Conservation (phyloP, 2,888 invertebrate species). For the Hartigia nigra region DNA sequence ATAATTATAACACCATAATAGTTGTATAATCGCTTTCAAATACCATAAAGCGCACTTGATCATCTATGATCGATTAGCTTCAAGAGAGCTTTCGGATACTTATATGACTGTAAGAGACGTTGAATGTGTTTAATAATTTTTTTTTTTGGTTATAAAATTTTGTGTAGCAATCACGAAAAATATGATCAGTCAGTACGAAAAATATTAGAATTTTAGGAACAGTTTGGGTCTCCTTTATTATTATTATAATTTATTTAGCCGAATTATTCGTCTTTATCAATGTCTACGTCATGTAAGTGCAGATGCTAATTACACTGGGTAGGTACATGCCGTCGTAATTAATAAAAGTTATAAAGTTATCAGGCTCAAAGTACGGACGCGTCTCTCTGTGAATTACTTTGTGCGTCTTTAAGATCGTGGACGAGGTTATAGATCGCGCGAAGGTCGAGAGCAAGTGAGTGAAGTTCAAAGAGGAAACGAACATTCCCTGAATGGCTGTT, state of each 20-base stretch:
- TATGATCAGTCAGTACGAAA: neutral
- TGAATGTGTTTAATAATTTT: neutral
- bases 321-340: neutral
- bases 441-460: neutral
- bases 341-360: neutral
- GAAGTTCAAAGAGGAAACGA: neutral
- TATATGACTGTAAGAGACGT: neutral
- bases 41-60: neutral
- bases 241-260: neutral
- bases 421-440: neutral
- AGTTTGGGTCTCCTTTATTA: neutral
- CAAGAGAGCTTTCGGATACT: neutral
- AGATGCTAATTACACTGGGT: neutral
- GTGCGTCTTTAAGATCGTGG: neutral
- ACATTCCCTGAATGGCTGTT: neutral
- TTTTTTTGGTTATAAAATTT: neutral
- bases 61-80: neutral
- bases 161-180: neutral
- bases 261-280: neutral
- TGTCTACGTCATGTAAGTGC: neutral
- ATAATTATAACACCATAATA: conserved; percentile 16
- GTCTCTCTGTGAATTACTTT: neutral
- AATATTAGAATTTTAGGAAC: neutral
- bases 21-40: conserved; percentile 9
- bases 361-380: neutral